Conservation (phyloP, 2,113 vertebrate genomes). For the Elaphurus davidianus region DNA sequence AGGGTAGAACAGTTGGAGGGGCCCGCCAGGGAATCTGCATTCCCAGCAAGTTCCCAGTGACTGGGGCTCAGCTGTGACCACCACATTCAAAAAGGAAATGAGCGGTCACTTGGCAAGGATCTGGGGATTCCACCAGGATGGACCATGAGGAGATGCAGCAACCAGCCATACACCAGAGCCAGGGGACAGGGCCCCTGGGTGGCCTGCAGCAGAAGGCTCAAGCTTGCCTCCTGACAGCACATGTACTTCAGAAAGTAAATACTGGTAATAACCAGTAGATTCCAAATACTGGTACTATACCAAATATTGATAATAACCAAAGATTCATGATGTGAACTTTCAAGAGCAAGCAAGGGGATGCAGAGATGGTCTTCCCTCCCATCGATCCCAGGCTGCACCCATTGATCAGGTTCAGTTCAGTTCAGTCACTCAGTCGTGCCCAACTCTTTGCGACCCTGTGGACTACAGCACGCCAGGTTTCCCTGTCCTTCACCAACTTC, state of each 20-base stretch:
- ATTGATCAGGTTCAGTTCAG: background rate
- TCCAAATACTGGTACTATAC: background rate
- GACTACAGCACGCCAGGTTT: background rate
- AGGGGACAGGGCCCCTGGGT: too few species aligned
- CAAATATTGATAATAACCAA: background rate
- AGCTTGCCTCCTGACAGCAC: background rate
- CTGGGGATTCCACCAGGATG: background rate
- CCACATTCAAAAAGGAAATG: too few species aligned
- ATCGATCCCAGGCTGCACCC: too few species aligned
- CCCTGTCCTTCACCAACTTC: background rate
- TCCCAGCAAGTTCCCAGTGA: too few species aligned
- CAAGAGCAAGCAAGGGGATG: background rate
- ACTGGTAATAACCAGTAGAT: background rate
- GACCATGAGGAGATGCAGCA: accelerated
- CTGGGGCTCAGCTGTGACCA: background rate
- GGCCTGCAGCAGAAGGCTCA: background rate
- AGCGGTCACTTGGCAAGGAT: background rate
- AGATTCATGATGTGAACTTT: background rate
- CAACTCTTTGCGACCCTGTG: background rate
- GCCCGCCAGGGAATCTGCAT: accelerated
- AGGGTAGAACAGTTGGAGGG: accelerated
- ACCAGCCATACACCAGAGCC: accelerated
- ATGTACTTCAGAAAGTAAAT: accelerated
- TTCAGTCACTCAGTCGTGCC: background rate
- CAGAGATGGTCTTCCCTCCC: background rate